These are phyloP conservation scores for Protomyctophum bolini DNA, from an alignment of 2,113 vertebrate species.

Conservation along the genomic window DNA sequence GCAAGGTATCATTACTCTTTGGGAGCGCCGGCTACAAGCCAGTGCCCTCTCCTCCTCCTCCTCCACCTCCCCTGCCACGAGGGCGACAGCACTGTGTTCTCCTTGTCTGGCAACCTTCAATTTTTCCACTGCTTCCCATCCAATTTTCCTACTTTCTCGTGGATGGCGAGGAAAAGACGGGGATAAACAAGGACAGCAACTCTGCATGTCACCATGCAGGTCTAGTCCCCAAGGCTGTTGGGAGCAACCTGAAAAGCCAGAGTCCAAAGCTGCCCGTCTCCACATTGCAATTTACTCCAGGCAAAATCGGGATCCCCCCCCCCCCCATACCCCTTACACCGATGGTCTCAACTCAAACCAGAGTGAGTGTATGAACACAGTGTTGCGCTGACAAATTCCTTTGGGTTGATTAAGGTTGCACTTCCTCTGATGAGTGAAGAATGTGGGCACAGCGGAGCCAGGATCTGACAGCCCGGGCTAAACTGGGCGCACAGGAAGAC, in stretches of 20 bases:
- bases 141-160: conserved; percentile 50
- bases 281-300: conserved; percentile 8
- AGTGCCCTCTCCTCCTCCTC: conserved; percentile 22
- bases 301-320: conserved; percentile 31
- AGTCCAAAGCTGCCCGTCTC: neutral
- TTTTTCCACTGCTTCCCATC: conserved; percentile 45
- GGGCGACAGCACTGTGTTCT: conserved; percentile 21
- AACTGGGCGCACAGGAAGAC: conserved; percentile 3
- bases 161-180: conserved; percentile 41
- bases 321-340: conserved; percentile 28
- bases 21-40: conserved; percentile 42
- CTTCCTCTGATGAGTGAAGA: conserved; percentile 50
- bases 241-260: neutral
- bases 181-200: conserved; percentile 36
- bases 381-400: conserved; percentile 50
- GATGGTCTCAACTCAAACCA: conserved; percentile 43
- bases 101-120: conserved; percentile 44
- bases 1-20: conserved; percentile 39
- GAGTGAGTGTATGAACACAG: conserved; percentile 31
- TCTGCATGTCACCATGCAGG: conserved; percentile 35
- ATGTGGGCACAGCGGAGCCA: conserved; percentile 39
- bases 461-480: conserved; percentile 9
- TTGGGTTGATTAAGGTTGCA: conserved; percentile 43
- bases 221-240: conserved; percentile 10
- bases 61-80: conserved; percentile 13